These are phyloP conservation scores for Pachycephus smyrnensis DNA, from an alignment of 2,888 invertebrate species.

Conservation along the genomic window DNA sequence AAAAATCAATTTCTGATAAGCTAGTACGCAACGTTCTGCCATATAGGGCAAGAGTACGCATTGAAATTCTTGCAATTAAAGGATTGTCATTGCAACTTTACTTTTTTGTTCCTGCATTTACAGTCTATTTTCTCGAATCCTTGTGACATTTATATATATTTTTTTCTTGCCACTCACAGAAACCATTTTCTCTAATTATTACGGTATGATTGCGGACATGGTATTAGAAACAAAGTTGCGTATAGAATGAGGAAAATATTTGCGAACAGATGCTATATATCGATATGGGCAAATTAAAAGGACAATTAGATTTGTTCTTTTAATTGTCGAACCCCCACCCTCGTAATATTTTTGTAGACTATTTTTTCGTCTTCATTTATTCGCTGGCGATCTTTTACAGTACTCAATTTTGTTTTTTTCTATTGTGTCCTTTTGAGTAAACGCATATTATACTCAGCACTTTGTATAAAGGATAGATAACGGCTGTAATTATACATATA, in stretches of 20 bases:
- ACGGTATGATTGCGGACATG: neutral
- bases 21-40: constrained; percentile 52
- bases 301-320: neutral
- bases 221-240: neutral
- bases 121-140: neutral
- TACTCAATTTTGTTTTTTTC: neutral
- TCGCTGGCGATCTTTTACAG: neutral
- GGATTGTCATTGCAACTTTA: neutral
- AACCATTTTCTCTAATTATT: neutral
- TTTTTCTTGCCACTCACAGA: neutral
- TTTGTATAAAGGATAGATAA: constrained; percentile 3
- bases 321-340: neutral
- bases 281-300: neutral
- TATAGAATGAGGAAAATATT: neutral
- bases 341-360: neutral
- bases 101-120: neutral
- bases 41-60: constrained; percentile 43
- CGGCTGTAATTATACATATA: constrained; percentile 15
- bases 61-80: constrained; percentile 37
- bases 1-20: constrained; percentile 34
- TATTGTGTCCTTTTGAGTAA: neutral
- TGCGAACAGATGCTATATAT: neutral
- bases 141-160: neutral
- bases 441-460: neutral
- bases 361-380: neutral